phyloP scores from a whole-genome alignment of 2,113 vertebrate genomes.

The Dicentrarchus labrax region DNA sequence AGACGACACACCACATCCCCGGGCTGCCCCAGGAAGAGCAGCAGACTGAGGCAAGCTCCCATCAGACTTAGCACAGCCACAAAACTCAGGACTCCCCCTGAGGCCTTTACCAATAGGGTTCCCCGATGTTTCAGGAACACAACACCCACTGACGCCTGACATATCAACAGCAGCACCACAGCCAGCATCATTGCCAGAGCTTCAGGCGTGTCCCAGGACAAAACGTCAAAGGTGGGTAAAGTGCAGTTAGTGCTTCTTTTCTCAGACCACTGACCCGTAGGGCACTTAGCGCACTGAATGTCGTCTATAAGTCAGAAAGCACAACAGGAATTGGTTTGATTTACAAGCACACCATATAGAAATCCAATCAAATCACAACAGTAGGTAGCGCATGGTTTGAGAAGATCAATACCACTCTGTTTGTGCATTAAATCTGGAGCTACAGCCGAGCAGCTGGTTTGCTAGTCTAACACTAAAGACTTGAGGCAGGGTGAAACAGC shows the following conservation, averaged over 20 bases:
- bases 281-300: constrained; percentile 83
- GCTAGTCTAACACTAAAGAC: too few relatives aligned
- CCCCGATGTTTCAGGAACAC: constrained; percentile 79
- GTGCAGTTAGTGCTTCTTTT: constrained; percentile 79
- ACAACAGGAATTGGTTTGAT: background rate
- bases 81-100: constrained; percentile 81
- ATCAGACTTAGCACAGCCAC: constrained; percentile 80
- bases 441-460: too few relatives aligned
- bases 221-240: constrained; percentile 75
- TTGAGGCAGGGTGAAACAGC: too few relatives aligned
- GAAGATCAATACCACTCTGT: background rate
- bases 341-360: background rate
- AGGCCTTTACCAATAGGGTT: constrained; percentile 80
- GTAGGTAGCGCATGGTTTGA: background rate
- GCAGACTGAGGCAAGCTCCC: constrained; percentile 80
- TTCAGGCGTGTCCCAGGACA: constrained; percentile 80
- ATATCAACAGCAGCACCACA: constrained; percentile 53
- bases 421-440: too few relatives aligned
- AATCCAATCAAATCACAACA: background rate
- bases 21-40: constrained; percentile 86
- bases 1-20: constrained; percentile 69
- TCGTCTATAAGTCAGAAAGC: constrained; percentile 78
- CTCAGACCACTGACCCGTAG: constrained; percentile 84
- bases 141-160: constrained; percentile 52
- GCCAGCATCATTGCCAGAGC: constrained; percentile 70